Evolutionary conservation across 2,113 vertebrate species (phyloP), one percentile per base, ranked within the genome.

Genomic region (Pituophis catenifer): DNA sequence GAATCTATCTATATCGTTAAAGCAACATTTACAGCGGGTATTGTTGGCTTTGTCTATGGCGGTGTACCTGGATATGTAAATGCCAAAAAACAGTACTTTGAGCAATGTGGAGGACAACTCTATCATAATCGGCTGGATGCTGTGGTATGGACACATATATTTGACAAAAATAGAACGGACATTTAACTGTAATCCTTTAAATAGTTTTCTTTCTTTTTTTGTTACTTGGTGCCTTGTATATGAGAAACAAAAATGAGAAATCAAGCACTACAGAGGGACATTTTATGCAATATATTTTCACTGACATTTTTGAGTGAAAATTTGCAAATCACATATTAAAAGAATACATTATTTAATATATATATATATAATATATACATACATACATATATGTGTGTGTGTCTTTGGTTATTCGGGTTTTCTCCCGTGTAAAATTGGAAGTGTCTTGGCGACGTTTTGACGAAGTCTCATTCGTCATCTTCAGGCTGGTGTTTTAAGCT

Each of bases 1-100:
- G 99, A 99, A 92, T 91, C 98, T 81, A 26, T 96, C n/a, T 97
- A 96, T 58, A 97, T 99, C 58, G 0, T 95, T 21, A 99, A 97
- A 96, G 95, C 98, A 5, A 95, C 97, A 0, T 0, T 97, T n/a
- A 93, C 98, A 1, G 98, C 96, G 0, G 98, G 97, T 0, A 0
- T 98, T 1, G 90, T 97, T 0, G 99, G 99, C 90, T 96, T 98
- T 95, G 0, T 98, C 1, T 99, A 99, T 91, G 99, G 99, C 3
- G 99, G 99, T 13, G 87, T 99, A 89, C 99, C 99, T 0, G 99
- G 98, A 13, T 99, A 98, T 86, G 62, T 94, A 89, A 96, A 98
- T 4, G 98, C 98, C 59, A 98, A 97, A 48, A 96, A 96, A 58
- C 95, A 97, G 3, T 99, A 98, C 93, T 98, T 99, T 95, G 98